phyloP scores from a whole-genome alignment of 64 coral and sea anemone species.

The Pachyseris speciosa region DNA sequence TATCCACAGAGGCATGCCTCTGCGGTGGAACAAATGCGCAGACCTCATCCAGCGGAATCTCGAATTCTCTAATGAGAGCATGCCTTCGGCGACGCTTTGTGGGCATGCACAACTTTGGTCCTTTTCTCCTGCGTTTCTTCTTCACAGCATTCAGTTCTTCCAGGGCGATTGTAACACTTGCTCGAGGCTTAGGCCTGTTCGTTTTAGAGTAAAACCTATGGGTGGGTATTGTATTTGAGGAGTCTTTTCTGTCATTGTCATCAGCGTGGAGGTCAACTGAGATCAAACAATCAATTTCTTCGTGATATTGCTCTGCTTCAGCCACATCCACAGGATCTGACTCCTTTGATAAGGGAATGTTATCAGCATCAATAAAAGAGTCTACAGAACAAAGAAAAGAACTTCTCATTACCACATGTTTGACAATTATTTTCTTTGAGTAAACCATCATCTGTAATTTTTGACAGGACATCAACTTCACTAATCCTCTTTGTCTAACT shows the following conservation, averaged over 20 bases:
- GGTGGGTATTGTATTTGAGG: neutral
- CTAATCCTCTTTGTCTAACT: too few species aligned
- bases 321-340: neutral
- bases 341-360: neutral
- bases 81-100: conserved; percentile 35
- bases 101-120: conserved; percentile 30
- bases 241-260: neutral
- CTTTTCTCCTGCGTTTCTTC: conserved; percentile 16
- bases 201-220: conserved; percentile 20
- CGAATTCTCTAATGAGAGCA: neutral
- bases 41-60: neutral
- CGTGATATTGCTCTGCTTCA: neutral
- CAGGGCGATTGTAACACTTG: conserved; percentile 21
- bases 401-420: neutral
- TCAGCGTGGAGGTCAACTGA: neutral
- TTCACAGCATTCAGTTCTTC: conserved; percentile 27
- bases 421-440: neutral
- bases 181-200: conserved; percentile 16
- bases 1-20: conserved; percentile 22
- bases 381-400: neutral
- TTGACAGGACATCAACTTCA: too few species aligned
- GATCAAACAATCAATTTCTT: conserved; percentile 36
- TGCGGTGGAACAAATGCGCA: conserved; percentile 1
- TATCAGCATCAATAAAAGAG: conserved; percentile 20
- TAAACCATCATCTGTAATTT: neutral